Evolutionary conservation across 2,888 invertebrate genomes (phyloP).

Genomic region (Agrotis puta): DNA sequence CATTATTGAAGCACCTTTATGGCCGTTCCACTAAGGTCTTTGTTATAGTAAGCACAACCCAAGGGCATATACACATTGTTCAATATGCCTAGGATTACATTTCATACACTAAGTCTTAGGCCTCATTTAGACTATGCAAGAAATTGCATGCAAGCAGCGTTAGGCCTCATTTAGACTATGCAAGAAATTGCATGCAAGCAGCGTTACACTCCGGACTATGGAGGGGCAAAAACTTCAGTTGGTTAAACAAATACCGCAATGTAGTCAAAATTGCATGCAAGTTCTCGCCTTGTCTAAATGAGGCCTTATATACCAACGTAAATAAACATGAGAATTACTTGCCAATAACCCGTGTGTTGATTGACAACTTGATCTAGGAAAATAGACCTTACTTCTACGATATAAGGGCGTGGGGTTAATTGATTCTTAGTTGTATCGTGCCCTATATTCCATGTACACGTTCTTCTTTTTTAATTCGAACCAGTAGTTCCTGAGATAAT

Average conservation of each 20-base stretch:
- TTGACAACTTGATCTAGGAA: background rate
- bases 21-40: background rate
- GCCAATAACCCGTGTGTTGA: too few species aligned
- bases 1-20: background rate
- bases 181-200: too few species aligned
- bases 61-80: background rate
- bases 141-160: too few species aligned
- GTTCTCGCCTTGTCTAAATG: too few species aligned
- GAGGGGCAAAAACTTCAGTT: too few species aligned
- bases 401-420: background rate
- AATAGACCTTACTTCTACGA: background rate
- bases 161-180: too few species aligned
- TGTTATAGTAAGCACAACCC: background rate
- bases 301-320: background rate
- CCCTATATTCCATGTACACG: background rate
- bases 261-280: too few species aligned
- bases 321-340: conserved; percentile 12
- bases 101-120: background rate
- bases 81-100: conserved; percentile 12
- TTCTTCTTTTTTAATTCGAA: background rate
- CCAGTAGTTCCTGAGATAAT: too few species aligned
- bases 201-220: too few species aligned
- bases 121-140: too few species aligned
- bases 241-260: too few species aligned
- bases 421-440: background rate